phyloP scores from a whole-genome alignment of 2,113 vertebrate species.

The Gymnocephalus cernua region DNA sequence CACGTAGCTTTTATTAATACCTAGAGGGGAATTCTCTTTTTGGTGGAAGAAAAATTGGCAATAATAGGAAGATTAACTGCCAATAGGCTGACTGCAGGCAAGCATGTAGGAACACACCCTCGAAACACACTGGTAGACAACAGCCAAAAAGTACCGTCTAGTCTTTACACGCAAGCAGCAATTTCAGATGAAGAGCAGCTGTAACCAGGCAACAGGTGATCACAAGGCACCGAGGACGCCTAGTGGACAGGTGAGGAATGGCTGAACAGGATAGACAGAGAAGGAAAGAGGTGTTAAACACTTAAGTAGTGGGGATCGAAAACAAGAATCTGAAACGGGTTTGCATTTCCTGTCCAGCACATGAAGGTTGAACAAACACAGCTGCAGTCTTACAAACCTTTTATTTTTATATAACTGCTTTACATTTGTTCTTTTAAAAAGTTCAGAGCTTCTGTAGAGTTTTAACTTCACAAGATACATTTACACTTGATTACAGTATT shows the following conservation, averaged over 20 bases:
- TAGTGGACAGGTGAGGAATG: conserved; percentile 9
- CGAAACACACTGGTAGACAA: neutral
- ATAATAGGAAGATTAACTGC: neutral
- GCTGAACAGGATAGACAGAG: neutral
- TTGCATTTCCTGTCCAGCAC: neutral
- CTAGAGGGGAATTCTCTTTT: neutral
- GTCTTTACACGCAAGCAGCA: neutral
- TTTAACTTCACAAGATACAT: too few relatives aligned
- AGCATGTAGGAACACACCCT: too few relatives aligned
- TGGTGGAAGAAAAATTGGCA: neutral
- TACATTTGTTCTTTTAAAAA: neutral
- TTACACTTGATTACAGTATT: neutral
- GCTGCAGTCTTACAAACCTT: neutral
- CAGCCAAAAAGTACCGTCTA: neutral
- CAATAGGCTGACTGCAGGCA: neutral
- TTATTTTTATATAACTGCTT: neutral
- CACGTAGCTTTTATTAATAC: too few relatives aligned
- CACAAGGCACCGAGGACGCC: neutral
- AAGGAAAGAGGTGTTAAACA: neutral
- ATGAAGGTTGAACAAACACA: neutral
- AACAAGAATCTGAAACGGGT: neutral
- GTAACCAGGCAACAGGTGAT: neutral
- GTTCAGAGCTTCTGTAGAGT: neutral
- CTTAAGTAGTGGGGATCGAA: neutral
- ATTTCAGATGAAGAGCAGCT: neutral